Conservation (phyloP, 1,140 invertebrate species). For the Atopsyche davidsoni region DNA sequence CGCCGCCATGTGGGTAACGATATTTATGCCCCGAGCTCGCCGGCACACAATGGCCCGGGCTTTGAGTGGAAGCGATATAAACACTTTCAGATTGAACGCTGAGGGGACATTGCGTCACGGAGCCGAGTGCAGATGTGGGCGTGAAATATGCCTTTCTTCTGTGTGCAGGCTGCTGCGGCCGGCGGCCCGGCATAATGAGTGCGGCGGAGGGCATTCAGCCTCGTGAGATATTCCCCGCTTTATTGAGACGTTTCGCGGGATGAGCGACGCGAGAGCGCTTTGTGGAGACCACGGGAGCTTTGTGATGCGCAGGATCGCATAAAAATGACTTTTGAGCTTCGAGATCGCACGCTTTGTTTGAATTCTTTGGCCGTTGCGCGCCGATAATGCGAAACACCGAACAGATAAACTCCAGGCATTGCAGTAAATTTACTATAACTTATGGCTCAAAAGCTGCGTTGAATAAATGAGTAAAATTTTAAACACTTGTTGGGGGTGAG, state of each 20-base stretch:
- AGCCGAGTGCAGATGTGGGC: constrained; percentile 14
- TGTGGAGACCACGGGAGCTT: too few relatives aligned
- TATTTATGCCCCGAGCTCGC: constrained; percentile 6
- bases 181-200: not conserved
- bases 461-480: too few relatives aligned
- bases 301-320: too few relatives aligned
- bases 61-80: constrained; percentile 4
- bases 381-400: not conserved
- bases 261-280: too few relatives aligned
- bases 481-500: too few relatives aligned
- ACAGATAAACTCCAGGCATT: not conserved
- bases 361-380: too few relatives aligned
- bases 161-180: not conserved
- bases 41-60: not conserved
- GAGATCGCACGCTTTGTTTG: too few relatives aligned
- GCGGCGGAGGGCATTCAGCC: too few relatives aligned
- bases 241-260: too few relatives aligned
- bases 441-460: too few relatives aligned
- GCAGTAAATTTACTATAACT: not conserved
- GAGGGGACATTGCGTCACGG: constrained; percentile 11
- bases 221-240: too few relatives aligned
- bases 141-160: constrained; percentile 13
- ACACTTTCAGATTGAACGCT: constrained; percentile 14
- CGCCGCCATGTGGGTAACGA: constrained; percentile 7
- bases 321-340: too few relatives aligned